A percentile compares a stretch with the other conserved stretches of the same genome.
phyloP scores from a whole-genome alignment of 2,113 vertebrate species.

The Chaenocephalus aceratus region DNA sequence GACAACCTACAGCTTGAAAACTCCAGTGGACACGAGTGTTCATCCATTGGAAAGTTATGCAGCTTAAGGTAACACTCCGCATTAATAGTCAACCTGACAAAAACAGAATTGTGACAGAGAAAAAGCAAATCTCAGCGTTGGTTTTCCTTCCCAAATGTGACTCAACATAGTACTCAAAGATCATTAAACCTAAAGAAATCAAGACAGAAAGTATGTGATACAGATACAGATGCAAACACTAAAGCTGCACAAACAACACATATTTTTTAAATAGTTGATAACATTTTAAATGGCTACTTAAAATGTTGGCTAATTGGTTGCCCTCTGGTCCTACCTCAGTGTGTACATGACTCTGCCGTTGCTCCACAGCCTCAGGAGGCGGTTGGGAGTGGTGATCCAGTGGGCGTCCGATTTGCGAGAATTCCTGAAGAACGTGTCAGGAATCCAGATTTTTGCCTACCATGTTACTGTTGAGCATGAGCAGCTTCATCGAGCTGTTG shows the following conservation, averaged over 20 bases:
- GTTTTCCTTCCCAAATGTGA: conserved; percentile 31
- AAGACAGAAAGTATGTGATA: conserved; percentile 48
- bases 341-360: conserved; percentile 97
- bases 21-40: conserved; percentile 97
- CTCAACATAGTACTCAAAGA: conserved; percentile 15
- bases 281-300: background rate
- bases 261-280: background rate
- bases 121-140: conserved; percentile 52
- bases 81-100: conserved; percentile 96
- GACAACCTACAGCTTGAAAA: conserved; percentile 98
- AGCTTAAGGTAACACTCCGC: conserved; percentile 99
- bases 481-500: conserved; percentile 96
- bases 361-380: conserved; percentile 94
- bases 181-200: conserved; percentile 41
- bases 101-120: conserved; percentile 80
- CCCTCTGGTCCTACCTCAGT: conserved; percentile 85
- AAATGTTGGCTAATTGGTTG: background rate
- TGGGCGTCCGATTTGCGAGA: conserved; percentile 98
- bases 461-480: conserved; percentile 99
- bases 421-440: conserved; percentile 98
- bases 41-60: conserved; percentile 99
- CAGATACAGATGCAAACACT: conserved; percentile 68
- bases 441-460: conserved; percentile 99
- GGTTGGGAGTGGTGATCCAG: conserved; percentile 98
- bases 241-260: conserved; percentile 70